Evolutionary conservation across 2,113 vertebrate species (phyloP).

Genomic region (Octodon degus): DNA sequence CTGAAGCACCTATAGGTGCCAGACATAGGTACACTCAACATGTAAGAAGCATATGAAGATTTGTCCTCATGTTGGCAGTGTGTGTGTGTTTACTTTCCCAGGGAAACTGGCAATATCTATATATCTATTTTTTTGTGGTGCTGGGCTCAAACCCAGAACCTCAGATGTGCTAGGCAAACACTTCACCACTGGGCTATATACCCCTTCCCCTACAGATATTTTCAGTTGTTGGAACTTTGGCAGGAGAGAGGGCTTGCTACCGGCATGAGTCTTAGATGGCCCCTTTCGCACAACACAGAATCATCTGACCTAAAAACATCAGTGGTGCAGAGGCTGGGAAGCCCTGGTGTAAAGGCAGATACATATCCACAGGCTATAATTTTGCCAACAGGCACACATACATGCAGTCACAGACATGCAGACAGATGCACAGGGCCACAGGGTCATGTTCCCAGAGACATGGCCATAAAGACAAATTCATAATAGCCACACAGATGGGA

Average conservation of each 20-base stretch:
- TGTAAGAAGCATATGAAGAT: background rate
- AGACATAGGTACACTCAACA: background rate
- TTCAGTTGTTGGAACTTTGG: constrained; percentile 4
- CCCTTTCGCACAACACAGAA: constrained; percentile 27
- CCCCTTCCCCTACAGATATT: background rate
- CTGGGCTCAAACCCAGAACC: background rate
- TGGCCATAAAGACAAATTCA: constrained; percentile 51
- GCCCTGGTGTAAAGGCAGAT: constrained; percentile 29
- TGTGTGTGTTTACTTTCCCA: background rate
- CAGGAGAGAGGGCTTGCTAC: background rate
- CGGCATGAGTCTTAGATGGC: background rate
- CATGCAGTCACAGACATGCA: background rate
- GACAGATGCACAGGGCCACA: constrained; percentile 24
- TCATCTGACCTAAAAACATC: constrained; percentile 48
- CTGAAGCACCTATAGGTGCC: background rate
- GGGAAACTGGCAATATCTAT: background rate
- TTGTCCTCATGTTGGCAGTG: background rate
- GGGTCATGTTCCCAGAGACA: constrained; percentile 13
- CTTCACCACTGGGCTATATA: background rate
- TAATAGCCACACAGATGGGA: background rate
- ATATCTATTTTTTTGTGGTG: background rate
- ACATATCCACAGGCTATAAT: constrained; percentile 7
- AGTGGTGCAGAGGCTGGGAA: constrained; percentile 42
- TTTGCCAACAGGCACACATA: background rate
- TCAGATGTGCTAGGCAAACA: background rate